phyloP scores from a whole-genome alignment of 2,888 invertebrate species.

The Halictus ligatus region DNA sequence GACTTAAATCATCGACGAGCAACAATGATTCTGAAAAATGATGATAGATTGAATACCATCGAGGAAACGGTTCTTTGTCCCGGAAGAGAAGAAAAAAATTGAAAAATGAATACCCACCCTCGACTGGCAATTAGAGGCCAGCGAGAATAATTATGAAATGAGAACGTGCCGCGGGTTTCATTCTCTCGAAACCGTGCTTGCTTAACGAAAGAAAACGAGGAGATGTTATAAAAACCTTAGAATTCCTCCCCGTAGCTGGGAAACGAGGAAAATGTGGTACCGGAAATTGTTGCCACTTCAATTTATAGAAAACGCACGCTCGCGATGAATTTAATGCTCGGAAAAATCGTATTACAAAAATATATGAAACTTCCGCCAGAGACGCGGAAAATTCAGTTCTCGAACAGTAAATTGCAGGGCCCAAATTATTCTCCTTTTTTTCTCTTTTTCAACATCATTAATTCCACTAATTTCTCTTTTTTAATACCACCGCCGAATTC shows the following conservation, averaged over 20 bases:
- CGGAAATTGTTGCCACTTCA: slow-evolving; percentile 3
- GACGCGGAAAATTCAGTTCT: neutral
- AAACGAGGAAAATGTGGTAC: neutral
- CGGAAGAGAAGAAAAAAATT: neutral
- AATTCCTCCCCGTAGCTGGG: neutral
- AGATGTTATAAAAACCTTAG: neutral
- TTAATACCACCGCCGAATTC: neutral
- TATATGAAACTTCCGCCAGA: neutral
- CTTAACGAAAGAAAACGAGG: neutral
- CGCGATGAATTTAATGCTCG: neutral
- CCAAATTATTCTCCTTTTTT: neutral
- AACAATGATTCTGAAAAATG: neutral
- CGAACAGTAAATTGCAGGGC: neutral
- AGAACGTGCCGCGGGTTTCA: neutral
- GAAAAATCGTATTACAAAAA: slow-evolving; percentile 8
- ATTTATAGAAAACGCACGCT: neutral
- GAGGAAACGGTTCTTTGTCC: neutral
- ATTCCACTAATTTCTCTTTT: neutral
- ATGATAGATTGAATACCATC: neutral
- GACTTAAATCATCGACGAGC: neutral
- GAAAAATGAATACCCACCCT: neutral
- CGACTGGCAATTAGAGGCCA: neutral
- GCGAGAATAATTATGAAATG: neutral
- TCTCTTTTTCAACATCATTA: neutral
- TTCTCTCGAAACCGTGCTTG: neutral